Evolutionary conservation across 2,888 invertebrate species (phyloP).

Genomic region (Strigamia transsilvanica): DNA sequence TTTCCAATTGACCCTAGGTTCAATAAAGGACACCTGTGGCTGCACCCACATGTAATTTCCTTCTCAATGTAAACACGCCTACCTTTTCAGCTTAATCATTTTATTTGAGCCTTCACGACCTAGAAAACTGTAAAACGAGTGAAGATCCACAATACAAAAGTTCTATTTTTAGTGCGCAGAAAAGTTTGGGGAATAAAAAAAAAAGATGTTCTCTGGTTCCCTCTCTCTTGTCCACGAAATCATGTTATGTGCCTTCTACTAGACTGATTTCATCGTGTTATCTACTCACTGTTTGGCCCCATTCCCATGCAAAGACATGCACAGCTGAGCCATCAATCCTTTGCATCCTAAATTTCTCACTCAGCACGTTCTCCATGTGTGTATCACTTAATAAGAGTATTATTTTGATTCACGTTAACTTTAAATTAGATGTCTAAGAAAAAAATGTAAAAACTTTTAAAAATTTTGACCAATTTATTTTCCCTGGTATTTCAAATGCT

Average conservation of each 20-base stretch:
- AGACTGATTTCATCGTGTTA: slow-evolving; percentile 45
- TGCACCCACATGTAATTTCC: slow-evolving; percentile 33
- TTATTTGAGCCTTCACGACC: slow-evolving; percentile 18
- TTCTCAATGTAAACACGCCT: slow-evolving; percentile 42
- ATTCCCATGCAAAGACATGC: slow-evolving; percentile 46
- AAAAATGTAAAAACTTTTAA: too few species aligned
- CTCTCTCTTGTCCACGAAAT: slow-evolving; percentile 18
- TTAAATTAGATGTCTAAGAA: neutral
- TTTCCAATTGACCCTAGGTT: slow-evolving; percentile 45
- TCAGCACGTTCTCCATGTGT: neutral
- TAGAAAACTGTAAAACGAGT: slow-evolving; percentile 31
- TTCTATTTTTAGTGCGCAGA: slow-evolving; percentile 3
- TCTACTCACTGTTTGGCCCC: slow-evolving; percentile 35
- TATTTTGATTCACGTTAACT: neutral
- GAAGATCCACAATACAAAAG: neutral
- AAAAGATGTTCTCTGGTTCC: slow-evolving; percentile 2
- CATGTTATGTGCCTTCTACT: slow-evolving; percentile 45
- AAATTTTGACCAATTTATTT: neutral
- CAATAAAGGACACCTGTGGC: slow-evolving; percentile 48
- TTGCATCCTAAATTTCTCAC: neutral
- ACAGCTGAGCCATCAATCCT: slow-evolving; percentile 49
- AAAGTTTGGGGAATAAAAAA: slow-evolving; percentile 23
- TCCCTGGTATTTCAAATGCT: slow-evolving; percentile 10
- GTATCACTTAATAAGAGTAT: neutral
- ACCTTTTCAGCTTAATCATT: slow-evolving; percentile 36